These are phyloP conservation scores for Harpegnathos saltator DNA, from an alignment of 1,140 invertebrate species.

Conservation along the genomic window DNA sequence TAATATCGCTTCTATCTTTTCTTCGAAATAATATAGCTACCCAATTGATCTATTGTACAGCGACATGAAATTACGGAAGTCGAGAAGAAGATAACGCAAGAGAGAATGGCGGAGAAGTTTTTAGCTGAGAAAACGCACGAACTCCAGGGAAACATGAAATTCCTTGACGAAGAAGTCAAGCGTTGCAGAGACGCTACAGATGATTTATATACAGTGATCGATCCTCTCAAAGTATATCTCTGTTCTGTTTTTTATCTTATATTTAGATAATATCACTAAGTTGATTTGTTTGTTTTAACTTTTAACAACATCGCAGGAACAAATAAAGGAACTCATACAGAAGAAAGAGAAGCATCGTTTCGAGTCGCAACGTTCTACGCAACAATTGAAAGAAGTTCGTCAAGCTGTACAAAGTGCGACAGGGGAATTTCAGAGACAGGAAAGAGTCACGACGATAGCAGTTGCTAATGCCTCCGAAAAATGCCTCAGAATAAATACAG, in stretches of 20 bases:
- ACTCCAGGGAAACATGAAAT: conserved; percentile 79
- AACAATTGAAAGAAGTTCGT: conserved; percentile 58
- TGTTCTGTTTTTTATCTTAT: conserved; percentile 3
- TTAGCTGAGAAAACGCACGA: conserved; percentile 78
- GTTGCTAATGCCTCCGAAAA: conserved; percentile 77
- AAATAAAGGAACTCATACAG: conserved; percentile 77
- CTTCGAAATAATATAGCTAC: neutral
- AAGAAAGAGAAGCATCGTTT: conserved; percentile 74
- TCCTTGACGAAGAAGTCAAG: conserved; percentile 76
- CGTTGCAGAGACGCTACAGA: conserved; percentile 66
- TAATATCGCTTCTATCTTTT: conserved; percentile 62
- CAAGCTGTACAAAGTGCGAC: conserved; percentile 69
- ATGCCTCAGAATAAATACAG: conserved; percentile 83
- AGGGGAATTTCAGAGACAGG: conserved; percentile 75
- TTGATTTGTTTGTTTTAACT: too few species aligned
- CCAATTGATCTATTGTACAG: conserved; percentile 71
- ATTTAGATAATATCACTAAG: neutral
- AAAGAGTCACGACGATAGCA: conserved; percentile 70
- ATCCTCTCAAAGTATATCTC: conserved; percentile 69
- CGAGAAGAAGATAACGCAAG: conserved; percentile 79
- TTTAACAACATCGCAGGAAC: conserved; percentile 72
- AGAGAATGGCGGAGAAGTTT: conserved; percentile 79
- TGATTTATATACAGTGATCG: conserved; percentile 65
- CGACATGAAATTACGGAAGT: conserved; percentile 83
- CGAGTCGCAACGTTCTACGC: conserved; percentile 56